Evolutionary conservation across 2,113 vertebrate genomes (phyloP).

Genomic region (Drymodes brunneopygia): DNA sequence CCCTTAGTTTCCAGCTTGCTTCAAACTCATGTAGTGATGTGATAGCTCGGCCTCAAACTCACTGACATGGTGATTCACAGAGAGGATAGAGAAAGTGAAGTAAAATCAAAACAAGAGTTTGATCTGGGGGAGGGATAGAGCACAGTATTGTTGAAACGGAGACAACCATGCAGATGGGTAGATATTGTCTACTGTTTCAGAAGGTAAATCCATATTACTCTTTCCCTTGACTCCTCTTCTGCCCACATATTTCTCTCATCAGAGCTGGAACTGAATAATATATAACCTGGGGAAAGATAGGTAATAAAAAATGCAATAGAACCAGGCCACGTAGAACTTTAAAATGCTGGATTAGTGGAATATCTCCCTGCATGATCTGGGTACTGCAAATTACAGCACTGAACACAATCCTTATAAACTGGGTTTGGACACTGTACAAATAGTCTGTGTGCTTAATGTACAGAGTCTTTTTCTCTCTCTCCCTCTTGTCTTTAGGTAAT

Average conservation of each 20-base stretch:
- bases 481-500: slow-evolving; percentile 70
- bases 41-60: not conserved
- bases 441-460: not conserved
- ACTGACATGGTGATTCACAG: not conserved
- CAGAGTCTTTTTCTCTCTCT: not conserved
- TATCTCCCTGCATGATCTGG: not conserved
- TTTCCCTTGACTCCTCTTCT: not conserved
- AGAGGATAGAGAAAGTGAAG: not conserved
- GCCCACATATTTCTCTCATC: not conserved
- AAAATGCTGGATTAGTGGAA: not conserved
- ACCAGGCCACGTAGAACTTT: not conserved
- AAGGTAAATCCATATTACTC: not conserved
- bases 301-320: slow-evolving; percentile 5
- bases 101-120: not conserved
- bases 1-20: not conserved
- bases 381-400: not conserved
- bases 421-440: not conserved
- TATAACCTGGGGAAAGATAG: not conserved
- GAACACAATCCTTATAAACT: not conserved
- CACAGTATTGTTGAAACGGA: not conserved
- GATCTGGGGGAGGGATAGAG: not conserved
- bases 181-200: not conserved
- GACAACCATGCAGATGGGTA: not conserved
- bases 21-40: not conserved
- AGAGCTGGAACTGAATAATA: slow-evolving; percentile 29